A percentile compares a stretch with the other conserved stretches of the same genome.
Conservation (phyloP, 2,888 invertebrate genomes). For the Leuctra nigra region DNA sequence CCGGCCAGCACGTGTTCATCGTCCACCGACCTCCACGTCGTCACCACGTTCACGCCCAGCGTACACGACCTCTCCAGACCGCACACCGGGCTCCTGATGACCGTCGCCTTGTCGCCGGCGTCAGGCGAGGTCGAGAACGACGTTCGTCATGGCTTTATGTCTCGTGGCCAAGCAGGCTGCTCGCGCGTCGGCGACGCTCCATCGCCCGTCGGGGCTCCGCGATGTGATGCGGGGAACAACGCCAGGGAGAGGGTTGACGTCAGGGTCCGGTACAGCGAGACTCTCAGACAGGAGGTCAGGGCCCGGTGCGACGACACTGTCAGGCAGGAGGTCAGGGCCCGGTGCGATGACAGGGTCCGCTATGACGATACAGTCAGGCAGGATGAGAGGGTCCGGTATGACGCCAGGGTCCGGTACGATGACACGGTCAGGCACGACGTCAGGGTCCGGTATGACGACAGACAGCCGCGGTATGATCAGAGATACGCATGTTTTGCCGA, state of each 20-base stretch:
- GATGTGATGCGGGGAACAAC: not conserved
- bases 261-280: not conserved
- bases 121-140: not conserved
- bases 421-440: too few species aligned
- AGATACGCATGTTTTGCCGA: too few species aligned
- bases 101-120: conserved; percentile 35
- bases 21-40: conserved; percentile 32
- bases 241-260: not conserved
- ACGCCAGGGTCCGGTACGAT: too few species aligned
- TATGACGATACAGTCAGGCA: too few species aligned
- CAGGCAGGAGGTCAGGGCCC: not conserved
- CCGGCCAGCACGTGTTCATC: conserved; percentile 34
- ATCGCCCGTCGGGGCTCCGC: too few species aligned
- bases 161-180: too few species aligned
- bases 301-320: not conserved
- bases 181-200: too few species aligned
- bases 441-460: too few species aligned
- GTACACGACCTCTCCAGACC: conserved; percentile 32
- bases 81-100: conserved; percentile 46
- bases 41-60: conserved; percentile 33
- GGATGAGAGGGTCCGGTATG: not conserved
- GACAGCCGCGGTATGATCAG: too few species aligned
- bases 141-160: too few species aligned
- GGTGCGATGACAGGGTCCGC: not conserved
- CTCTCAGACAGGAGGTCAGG: not conserved